These are phyloP conservation scores for Chymomyza procnemis DNA, from an alignment of 2,888 invertebrate species.

Conservation along the genomic window DNA sequence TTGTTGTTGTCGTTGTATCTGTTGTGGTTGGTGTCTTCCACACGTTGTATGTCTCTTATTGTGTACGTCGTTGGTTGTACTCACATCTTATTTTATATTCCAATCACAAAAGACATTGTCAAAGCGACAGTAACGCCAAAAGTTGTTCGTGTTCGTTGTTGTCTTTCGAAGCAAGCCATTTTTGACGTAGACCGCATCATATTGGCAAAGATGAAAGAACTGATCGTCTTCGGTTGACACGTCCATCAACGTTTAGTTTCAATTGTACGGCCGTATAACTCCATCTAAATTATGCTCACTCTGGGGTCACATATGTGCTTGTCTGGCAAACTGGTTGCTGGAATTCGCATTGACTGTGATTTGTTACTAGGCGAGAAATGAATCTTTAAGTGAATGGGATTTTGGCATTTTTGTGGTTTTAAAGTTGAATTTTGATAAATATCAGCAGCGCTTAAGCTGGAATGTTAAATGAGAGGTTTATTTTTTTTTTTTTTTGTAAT, in stretches of 20 bases:
- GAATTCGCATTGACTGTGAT: neutral
- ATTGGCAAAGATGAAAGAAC: constrained; percentile 40
- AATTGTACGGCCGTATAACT: neutral
- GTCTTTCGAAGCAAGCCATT: neutral
- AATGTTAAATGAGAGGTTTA: neutral
- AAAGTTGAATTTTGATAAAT: neutral
- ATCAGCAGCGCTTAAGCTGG: neutral
- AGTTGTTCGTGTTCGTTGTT: constrained; percentile 34
- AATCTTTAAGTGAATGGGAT: neutral
- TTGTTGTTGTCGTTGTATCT: constrained; percentile 23
- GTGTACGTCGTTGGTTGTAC: constrained; percentile 15
- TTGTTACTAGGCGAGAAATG: neutral
- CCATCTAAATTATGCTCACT: neutral
- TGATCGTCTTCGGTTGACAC: constrained; percentile 55
- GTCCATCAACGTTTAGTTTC: constrained; percentile 36
- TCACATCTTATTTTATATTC: constrained; percentile 69
- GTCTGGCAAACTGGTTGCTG: neutral
- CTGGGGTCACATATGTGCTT: neutral
- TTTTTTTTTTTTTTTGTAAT: neutral
- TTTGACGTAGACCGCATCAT: neutral
- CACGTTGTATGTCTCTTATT: constrained; percentile 30
- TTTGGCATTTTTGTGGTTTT: neutral
- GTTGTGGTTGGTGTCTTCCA: constrained; percentile 49
- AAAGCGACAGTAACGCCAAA: constrained; percentile 71
- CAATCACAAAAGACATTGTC: constrained; percentile 68